phyloP scores from a whole-genome alignment of 2,888 invertebrate genomes.

The Drosophila robusta region DNA sequence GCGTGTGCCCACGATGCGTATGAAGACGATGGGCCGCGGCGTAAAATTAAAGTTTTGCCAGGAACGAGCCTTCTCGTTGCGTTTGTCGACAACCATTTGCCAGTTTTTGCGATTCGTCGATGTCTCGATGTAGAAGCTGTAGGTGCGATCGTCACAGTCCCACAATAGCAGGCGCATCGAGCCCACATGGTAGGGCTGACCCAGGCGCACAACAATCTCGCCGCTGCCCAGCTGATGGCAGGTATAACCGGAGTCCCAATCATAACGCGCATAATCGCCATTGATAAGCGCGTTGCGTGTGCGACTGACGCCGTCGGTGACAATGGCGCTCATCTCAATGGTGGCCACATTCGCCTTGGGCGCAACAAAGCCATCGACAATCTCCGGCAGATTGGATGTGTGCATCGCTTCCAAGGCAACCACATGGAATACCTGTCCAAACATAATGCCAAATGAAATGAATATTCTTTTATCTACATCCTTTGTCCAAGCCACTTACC shows the following conservation, averaged over 20 bases:
- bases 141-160: slow-evolving; percentile 98
- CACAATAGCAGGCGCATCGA: slow-evolving; percentile 96
- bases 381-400: slow-evolving; percentile 90
- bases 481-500: slow-evolving; percentile 85
- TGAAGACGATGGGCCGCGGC: slow-evolving; percentile 94
- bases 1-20: slow-evolving; percentile 97
- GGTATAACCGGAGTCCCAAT: slow-evolving; percentile 99
- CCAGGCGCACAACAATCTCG: slow-evolving; percentile 96
- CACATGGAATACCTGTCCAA: slow-evolving; percentile 91
- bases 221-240: slow-evolving; percentile 98
- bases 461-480: no score
- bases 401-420: slow-evolving; percentile 96
- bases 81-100: slow-evolving; percentile 95
- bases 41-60: slow-evolving; percentile 97
- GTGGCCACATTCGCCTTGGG: slow-evolving; percentile 97
- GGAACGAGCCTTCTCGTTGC: slow-evolving; percentile 93
- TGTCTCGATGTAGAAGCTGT: slow-evolving; percentile 98
- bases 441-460: neutral
- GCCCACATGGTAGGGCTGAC: slow-evolving; percentile 96
- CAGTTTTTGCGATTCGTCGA: slow-evolving; percentile 96
- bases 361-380: slow-evolving; percentile 91
- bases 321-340: slow-evolving; percentile 94
- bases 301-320: slow-evolving; percentile 97
- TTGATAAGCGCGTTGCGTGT: slow-evolving; percentile 97
- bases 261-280: slow-evolving; percentile 97